Evolutionary conservation across 2,113 vertebrate genomes (phyloP), one percentile per base, ranked within the genome.

Genomic region (Datnioides undecimradiatus): DNA sequence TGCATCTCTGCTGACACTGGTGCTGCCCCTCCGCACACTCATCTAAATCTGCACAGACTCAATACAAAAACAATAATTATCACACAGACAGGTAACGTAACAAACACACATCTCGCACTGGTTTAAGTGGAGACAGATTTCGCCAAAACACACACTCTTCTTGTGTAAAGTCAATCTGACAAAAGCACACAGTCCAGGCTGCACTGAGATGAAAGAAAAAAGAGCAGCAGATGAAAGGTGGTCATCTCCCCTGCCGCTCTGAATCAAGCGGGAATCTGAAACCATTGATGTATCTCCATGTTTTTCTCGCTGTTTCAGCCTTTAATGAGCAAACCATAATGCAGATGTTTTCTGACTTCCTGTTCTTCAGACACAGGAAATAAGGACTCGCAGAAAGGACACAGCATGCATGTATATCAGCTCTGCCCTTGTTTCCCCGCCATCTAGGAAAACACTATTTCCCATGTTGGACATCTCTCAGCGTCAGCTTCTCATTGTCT

Each of bases 1-100:
- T 68, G 80, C 92, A 94, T 73, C 49, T 86, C 54, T 93, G 91
- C 73, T 89, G 84, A 82, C 93, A 94, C 25, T 38, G 73, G 13
- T 88, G 88, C 41, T 40, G 40, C 27, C 60, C 67, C 75, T 90
- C 90, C 34, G 57, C 70, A 71, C 92, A 93, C 84, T 93, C 89
- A 49, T 92, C 83, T 41, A 89, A 29, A 88, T 92, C 89, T 93
- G 65, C 38, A 77, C 63, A 83, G 60, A 45, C 34, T 9, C 27
- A 79, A n/a, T n/a, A n/a, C n/a, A n/a, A n/a, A n/a, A 11, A 65
- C 75, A 57, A 27, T 16, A 41, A 48, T 21, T 36, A 33, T 40
- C 43, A 43, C 38, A 62, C 23, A 57, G 14, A 52, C 13, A 48
- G 13, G 23, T 13, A 41, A 16, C 51, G 17, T 19, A 27, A 6